These are phyloP conservation scores for Zalophus californianus DNA, from an alignment of 2,797 vertebrate species.

Conservation along the genomic window DNA sequence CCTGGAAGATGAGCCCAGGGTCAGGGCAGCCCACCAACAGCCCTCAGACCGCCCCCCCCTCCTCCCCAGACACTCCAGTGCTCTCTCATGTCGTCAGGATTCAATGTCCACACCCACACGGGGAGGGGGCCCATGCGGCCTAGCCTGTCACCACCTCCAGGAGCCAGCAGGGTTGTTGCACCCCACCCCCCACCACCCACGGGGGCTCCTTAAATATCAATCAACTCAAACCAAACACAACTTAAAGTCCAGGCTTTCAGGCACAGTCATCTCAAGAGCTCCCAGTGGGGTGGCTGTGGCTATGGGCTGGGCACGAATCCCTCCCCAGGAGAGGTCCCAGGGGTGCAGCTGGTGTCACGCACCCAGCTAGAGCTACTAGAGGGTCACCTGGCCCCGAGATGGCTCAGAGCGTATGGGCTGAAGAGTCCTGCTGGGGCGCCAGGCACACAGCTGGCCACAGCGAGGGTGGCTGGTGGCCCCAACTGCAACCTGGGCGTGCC, in stretches of 20 bases:
- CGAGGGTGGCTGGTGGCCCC: not conserved
- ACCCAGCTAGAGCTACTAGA: not conserved
- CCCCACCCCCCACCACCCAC: rapidly evolving
- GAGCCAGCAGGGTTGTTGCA: not conserved
- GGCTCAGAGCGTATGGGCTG: not conserved
- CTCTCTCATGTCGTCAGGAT: rapidly evolving
- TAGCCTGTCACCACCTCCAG: not conserved
- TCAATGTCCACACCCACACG: not conserved
- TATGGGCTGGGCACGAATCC: rapidly evolving
- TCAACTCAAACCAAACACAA: not conserved
- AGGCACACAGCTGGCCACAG: not conserved
- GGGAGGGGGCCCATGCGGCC: not conserved
- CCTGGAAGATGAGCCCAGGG: not conserved
- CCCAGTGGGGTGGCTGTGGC: rapidly evolving
- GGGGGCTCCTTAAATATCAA: not conserved
- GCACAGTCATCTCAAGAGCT: not conserved
- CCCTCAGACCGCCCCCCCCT: rapidly evolving
- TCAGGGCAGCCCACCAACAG: not conserved
- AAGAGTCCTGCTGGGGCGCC: not conserved
- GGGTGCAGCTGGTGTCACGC: rapidly evolving
- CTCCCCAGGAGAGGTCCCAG: not conserved
- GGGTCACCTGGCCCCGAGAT: rapidly evolving
- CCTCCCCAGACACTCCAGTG: rapidly evolving
- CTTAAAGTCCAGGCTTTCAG: not conserved
- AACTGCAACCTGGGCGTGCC: not conserved